A percentile compares a stretch with the other conserved stretches of the same genome.
Conservation (phyloP, 2,113 vertebrate genomes). For the Pitta sordida region DNA sequence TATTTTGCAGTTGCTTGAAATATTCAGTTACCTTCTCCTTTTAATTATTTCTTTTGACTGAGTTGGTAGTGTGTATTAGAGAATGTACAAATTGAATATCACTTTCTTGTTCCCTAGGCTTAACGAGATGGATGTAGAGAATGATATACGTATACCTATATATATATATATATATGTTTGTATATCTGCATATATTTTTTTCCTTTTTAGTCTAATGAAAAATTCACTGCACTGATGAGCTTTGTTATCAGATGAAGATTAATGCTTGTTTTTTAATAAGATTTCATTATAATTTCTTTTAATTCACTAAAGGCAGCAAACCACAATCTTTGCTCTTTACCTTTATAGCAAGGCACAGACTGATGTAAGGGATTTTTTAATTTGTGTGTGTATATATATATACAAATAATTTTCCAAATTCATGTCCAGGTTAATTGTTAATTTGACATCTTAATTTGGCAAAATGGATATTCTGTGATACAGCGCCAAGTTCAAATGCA, state of each 20-base stretch:
- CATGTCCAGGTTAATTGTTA: background rate
- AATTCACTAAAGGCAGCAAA: background rate
- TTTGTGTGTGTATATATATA: background rate
- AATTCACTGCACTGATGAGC: background rate
- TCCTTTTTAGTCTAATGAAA: background rate
- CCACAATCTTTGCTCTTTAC: background rate
- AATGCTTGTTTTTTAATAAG: background rate
- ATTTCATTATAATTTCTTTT: constrained; percentile 34
- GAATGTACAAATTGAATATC: constrained; percentile 15
- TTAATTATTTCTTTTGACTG: constrained; percentile 2
- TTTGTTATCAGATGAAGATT: background rate
- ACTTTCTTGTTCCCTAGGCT: constrained; percentile 30
- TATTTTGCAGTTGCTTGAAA: background rate
- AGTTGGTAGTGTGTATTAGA: constrained; percentile 4
- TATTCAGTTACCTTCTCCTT: background rate
- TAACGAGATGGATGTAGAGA: background rate
- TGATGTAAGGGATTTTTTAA: background rate
- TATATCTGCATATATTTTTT: background rate
- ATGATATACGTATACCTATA: background rate
- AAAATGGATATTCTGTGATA: background rate
- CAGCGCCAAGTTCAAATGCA: background rate
- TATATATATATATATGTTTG: background rate
- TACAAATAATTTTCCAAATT: background rate
- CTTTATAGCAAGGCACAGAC: background rate
- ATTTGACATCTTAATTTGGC: background rate